Evolutionary conservation across 2,797 vertebrate species (phyloP).

Genomic region (Enteromius paludinosus): DNA sequence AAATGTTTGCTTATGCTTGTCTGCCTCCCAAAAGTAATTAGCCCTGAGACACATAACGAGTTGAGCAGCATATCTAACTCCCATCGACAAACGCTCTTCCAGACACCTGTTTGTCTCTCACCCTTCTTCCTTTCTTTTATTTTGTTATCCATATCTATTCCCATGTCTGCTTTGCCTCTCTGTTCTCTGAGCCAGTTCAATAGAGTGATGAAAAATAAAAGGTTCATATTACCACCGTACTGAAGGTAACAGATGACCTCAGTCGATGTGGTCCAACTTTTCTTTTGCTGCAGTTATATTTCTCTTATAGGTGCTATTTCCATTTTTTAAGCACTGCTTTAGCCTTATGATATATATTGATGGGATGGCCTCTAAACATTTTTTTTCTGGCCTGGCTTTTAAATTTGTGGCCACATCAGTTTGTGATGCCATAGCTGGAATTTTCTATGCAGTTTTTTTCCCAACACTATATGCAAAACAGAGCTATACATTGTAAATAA

Average conservation of each 20-base stretch:
- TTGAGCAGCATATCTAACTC: slow-evolving; percentile 48
- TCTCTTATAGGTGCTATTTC: neutral
- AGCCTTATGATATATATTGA: neutral
- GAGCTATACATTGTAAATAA: too few relatives aligned
- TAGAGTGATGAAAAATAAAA: slow-evolving; percentile 7
- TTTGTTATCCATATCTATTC: slow-evolving; percentile 13
- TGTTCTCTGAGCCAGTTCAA: slow-evolving; percentile 1
- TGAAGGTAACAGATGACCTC: slow-evolving; percentile 6
- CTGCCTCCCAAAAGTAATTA: slow-evolving; percentile 35
- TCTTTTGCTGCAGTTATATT: neutral
- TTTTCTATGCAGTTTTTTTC: neutral
- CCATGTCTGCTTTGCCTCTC: slow-evolving; percentile 5
- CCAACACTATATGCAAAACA: neutral
- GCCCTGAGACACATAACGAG: slow-evolving; percentile 42
- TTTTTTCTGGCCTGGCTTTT: neutral
- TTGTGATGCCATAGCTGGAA: neutral
- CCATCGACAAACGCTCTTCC: slow-evolving; percentile 25
- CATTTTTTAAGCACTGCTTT: neutral
- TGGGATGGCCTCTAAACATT: neutral
- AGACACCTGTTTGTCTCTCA: slow-evolving; percentile 33
- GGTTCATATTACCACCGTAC: neutral
- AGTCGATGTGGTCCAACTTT: neutral
- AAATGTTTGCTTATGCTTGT: slow-evolving; percentile 40
- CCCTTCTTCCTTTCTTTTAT: slow-evolving; percentile 28
- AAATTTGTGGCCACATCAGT: neutral